Percentiles rank a stretch among this genome's conserved stretches.
Conservation (phyloP, 23 tunicate species). For the Ascidia mentula region DNA sequence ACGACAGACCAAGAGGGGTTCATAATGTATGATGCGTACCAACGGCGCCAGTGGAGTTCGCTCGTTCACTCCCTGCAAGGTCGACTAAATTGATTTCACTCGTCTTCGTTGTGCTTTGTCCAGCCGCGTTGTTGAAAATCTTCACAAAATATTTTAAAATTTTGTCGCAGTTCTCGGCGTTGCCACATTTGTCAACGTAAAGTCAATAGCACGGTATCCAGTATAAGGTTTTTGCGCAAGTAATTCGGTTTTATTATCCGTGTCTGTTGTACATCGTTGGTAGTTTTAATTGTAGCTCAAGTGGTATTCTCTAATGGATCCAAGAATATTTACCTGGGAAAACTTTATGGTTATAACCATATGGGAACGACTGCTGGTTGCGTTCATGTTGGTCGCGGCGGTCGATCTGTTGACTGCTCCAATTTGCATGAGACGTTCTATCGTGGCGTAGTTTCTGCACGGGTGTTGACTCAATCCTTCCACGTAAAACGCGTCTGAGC, state of each 20-base stretch:
- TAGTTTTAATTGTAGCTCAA: not conserved
- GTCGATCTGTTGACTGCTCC: conserved; percentile 71
- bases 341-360: conserved; percentile 81
- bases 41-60: conserved; percentile 72
- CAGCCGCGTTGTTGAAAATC: conserved; percentile 69
- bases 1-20: too few relatives aligned
- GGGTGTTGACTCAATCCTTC: conserved; percentile 71
- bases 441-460: conserved; percentile 51
- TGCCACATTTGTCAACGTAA: too few relatives aligned
- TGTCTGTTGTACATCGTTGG: too few relatives aligned
- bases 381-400: conserved; percentile 86
- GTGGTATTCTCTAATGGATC: not conserved
- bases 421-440: conserved; percentile 55
- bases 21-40: conserved; percentile 39
- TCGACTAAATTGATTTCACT: conserved; percentile 83
- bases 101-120: conserved; percentile 75
- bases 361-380: conserved; percentile 76
- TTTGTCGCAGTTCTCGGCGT: too few relatives aligned
- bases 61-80: conserved; percentile 80
- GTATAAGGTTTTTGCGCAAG: too few relatives aligned
- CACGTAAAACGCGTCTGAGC: conserved; percentile 48
- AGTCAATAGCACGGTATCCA: too few relatives aligned
- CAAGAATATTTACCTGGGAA: conserved; percentile 34
- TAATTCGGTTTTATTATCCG: too few relatives aligned
- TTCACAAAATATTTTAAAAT: not conserved